Conservation (phyloP, 2,888 invertebrate species). For the Dascillus cervinus region DNA sequence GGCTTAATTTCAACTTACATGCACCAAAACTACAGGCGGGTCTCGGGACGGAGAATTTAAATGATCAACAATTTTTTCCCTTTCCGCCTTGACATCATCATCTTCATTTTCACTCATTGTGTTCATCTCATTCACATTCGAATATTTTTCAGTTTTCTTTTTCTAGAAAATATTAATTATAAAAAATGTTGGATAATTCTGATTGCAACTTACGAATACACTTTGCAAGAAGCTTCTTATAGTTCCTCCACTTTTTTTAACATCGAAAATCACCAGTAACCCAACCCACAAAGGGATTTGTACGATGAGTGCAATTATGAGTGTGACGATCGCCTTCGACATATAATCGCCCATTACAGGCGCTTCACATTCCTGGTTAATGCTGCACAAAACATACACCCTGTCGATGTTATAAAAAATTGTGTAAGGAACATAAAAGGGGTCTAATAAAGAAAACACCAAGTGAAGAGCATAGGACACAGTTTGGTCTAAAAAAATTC, state of each 20-base stretch:
- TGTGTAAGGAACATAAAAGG: conserved; percentile 77
- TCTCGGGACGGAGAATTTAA: conserved; percentile 44
- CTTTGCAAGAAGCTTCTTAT: conserved; percentile 46
- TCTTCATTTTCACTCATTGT: conserved; percentile 61
- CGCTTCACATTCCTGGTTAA: conserved; percentile 59
- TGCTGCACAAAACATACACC: conserved; percentile 63
- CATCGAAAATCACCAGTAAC: conserved; percentile 56
- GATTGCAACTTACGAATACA: conserved; percentile 29
- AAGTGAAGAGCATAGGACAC: conserved; percentile 63
- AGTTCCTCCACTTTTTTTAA: conserved; percentile 58
- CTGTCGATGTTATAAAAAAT: conserved; percentile 75
- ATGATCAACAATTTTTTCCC: conserved; percentile 55
- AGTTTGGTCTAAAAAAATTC: conserved; percentile 50
- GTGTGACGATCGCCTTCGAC: conserved; percentile 62
- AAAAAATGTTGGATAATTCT: too few species aligned
- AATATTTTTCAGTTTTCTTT: conserved; percentile 14
- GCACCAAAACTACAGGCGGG: conserved; percentile 53
- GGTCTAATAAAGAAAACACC: conserved; percentile 64
- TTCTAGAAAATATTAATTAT: background rate
- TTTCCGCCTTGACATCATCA: conserved; percentile 64
- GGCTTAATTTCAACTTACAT: conserved; percentile 44
- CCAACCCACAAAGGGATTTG: conserved; percentile 63
- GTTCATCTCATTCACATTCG: conserved; percentile 32
- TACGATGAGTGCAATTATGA: conserved; percentile 57
- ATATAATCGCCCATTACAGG: conserved; percentile 60